Percentiles rank a stretch among this genome's conserved stretches.
phyloP scores from a whole-genome alignment of 2,888 invertebrate genomes.

The Dendrolimus pini region DNA sequence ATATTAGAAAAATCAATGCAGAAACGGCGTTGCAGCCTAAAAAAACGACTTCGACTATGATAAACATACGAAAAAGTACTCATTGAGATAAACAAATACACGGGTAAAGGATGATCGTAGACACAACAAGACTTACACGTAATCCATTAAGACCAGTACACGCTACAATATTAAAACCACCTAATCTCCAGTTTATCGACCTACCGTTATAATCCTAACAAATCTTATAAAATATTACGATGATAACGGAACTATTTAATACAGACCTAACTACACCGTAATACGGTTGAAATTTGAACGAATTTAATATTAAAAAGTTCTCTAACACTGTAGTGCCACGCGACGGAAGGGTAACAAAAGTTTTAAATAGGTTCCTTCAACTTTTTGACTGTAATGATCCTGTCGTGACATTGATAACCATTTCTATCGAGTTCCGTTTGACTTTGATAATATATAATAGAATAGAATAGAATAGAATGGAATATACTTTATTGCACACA shows the following conservation, averaged over 20 bases:
- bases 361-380: background rate
- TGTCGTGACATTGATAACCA: background rate
- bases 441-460: background rate
- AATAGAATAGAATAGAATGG: too few relatives aligned
- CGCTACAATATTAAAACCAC: constrained; percentile 3
- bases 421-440: background rate
- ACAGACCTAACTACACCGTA: background rate
- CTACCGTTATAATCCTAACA: background rate
- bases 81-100: too few relatives aligned
- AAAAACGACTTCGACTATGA: too few relatives aligned
- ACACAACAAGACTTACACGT: background rate
- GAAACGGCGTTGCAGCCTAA: too few relatives aligned
- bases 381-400: background rate
- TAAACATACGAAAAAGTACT: too few relatives aligned
- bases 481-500: too few relatives aligned
- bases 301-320: background rate
- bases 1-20: too few relatives aligned
- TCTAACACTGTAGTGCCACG: constrained; percentile 8
- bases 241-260: background rate
- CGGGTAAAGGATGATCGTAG: too few relatives aligned
- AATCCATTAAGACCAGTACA: constrained; percentile 3
- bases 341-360: background rate
- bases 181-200: constrained; percentile 8
- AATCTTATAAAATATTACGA: constrained; percentile 21
- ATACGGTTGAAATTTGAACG: constrained; percentile 14